Evolutionary conservation across 35 echinoderm and acorn worm genomes (phyloP).

Genomic region (Diadema setosum): DNA sequence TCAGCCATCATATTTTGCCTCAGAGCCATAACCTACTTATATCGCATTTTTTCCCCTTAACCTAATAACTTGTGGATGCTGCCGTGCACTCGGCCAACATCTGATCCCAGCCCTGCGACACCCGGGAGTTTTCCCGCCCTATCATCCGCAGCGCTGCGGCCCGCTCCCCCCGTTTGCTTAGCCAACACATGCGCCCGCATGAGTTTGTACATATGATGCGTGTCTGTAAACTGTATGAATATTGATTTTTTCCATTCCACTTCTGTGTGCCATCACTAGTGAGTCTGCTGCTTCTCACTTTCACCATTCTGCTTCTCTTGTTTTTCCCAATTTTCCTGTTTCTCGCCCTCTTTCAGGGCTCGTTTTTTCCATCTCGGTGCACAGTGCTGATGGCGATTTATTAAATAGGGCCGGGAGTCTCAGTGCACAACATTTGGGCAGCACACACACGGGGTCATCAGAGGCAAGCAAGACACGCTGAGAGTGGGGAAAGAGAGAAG

Average conservation of each 20-base stretch:
- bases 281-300: no score
- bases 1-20: not conserved
- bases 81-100: not conserved
- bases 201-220: not conserved
- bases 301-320: not conserved
- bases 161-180: not conserved
- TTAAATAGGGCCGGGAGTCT: not conserved
- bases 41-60: conserved; percentile 10
- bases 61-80: conserved; percentile 14
- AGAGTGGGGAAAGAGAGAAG: no score
- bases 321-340: not conserved
- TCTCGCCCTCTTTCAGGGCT: not conserved
- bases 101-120: not conserved
- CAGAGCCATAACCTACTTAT: not conserved
- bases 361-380: not conserved
- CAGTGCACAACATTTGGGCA: not conserved
- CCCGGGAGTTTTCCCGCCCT: not conserved
- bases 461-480: no score
- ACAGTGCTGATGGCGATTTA: not conserved
- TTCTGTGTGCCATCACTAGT: no score
- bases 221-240: not conserved
- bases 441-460: no score
- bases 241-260: not conserved
- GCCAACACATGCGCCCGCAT: not conserved
- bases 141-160: not conserved